Base-by-base conservation (phyloP, 2,797 vertebrate species). In the Antennarius maculatus region DNA sequence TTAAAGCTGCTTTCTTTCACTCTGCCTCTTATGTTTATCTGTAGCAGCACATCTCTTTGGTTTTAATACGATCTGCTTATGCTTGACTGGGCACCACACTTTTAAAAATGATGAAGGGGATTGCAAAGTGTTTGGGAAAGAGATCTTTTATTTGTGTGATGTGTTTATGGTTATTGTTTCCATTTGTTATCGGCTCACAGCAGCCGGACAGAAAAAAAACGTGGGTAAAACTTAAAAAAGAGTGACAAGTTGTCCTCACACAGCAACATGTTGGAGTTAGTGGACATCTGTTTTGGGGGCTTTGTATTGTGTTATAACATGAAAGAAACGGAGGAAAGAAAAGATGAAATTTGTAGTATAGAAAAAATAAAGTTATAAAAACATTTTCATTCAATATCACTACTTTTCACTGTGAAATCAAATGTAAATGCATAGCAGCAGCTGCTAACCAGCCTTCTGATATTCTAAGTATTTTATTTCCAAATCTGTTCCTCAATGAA, bases 21-120 rank as follows among this genome's bases (percentile, higher is more conserved):
- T 80, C 66, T 71, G 67, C 61, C 61, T 70, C 61, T 73, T 72
- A 50, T 80, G 80, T 86, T 90, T 89, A 86, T 89, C 82, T 74
- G 69, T 77, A 61, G 71, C 62, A 61, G 70, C 74, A 79, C 67
- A 85, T 89, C 83, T 81, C 69, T 73, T 54, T 76, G 61, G 39
- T 53, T 83, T 83, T 87, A 74, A 82, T 13, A 48, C 66, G 66
- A 86, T 74, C 69, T 68, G 69, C 77, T 77, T 58, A 70, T 61
- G 75, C 71, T 69, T 41, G 67, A 72, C 69, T 73, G 65, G 45
- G 18, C 55, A n/a, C n/a, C 0, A 15, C 78, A 72, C 73, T 69
- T 87, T 73, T 71, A 66, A 79, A 34, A 71, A 79, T 69, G 75
- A 85, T 83, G 64, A 77, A 83, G 54, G 48, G 61, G 47, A 51